Conservation (phyloP, 2,888 invertebrate species). For the Nomada ruficornis region DNA sequence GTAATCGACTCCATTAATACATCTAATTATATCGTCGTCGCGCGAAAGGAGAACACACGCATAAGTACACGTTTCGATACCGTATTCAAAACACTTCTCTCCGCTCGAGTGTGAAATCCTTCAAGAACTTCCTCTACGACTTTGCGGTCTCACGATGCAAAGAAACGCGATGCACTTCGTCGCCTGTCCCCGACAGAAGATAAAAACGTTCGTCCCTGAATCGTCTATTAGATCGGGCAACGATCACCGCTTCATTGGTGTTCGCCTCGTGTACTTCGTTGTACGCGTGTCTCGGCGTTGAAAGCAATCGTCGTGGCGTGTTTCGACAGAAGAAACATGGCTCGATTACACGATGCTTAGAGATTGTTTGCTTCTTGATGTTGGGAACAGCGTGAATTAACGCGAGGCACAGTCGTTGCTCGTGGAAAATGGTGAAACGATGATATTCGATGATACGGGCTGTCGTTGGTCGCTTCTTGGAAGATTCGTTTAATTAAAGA, state of each 20-base stretch:
- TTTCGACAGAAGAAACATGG: conserved; percentile 24
- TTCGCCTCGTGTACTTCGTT: conserved; percentile 26
- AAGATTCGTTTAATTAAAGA: not conserved
- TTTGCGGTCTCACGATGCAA: conserved; percentile 5
- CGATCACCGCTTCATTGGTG: conserved; percentile 55
- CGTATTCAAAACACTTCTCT: not conserved
- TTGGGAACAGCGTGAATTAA: conserved; percentile 7
- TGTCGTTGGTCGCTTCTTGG: not conserved
- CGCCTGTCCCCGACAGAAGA: conserved; percentile 20
- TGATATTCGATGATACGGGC: not conserved
- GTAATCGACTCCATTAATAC: not conserved
- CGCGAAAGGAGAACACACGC: conserved; percentile 1
- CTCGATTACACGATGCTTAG: conserved; percentile 16
- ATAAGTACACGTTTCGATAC: not conserved
- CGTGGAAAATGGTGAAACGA: not conserved
- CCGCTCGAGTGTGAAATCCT: conserved; percentile 11
- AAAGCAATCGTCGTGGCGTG: conserved; percentile 34
- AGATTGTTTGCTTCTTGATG: not conserved
- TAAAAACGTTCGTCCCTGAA: conserved; percentile 54
- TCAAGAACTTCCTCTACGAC: not conserved
- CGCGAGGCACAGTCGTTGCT: not conserved
- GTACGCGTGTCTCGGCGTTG: conserved; percentile 41
- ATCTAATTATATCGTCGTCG: not conserved
- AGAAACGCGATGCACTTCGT: conserved; percentile 15
- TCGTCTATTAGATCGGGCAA: conserved; percentile 53